Conservation (phyloP, 2,888 invertebrate species). For the Schizotus pectinicornis region DNA sequence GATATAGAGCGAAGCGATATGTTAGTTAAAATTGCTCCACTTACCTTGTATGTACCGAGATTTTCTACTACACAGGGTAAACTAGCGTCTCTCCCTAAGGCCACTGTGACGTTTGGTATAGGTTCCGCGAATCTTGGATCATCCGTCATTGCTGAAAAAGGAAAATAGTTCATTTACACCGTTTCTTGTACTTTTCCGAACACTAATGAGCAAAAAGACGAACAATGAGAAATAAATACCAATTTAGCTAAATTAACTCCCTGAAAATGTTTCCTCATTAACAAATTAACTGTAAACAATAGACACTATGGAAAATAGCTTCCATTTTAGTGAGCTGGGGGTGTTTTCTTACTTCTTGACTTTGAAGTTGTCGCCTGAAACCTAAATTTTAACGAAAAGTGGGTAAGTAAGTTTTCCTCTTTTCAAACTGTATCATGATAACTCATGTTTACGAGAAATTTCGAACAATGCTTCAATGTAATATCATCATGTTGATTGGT, state of each 20-base stretch:
- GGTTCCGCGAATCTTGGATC: conserved; percentile 88
- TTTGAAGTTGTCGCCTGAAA: conserved; percentile 14
- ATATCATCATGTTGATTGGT: no score
- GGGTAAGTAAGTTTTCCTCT: conserved; percentile 13
- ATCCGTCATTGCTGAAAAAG: conserved; percentile 78
- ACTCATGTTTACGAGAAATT: conserved; percentile 14
- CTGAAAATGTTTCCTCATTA: background rate
- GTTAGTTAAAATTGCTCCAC: conserved; percentile 30
- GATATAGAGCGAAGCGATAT: conserved; percentile 14
- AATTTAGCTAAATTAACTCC: conserved; percentile 7
- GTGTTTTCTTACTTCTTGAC: conserved; percentile 13
- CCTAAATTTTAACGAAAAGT: conserved; percentile 20
- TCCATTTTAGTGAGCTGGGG: conserved; percentile 11
- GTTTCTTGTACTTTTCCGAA: conserved; percentile 11
- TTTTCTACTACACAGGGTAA: conserved; percentile 90
- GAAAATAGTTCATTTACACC: conserved; percentile 16
- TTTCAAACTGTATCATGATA: conserved; percentile 9
- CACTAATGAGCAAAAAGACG: conserved; percentile 9
- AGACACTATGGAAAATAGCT: conserved; percentile 12
- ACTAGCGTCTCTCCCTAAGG: conserved; percentile 87
- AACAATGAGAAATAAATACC: background rate
- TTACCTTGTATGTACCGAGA: conserved; percentile 87
- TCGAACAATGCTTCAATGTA: conserved; percentile 8
- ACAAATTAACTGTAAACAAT: conserved; percentile 7
- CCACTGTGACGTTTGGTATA: conserved; percentile 91